Evolutionary conservation across 23 tunicate species (phyloP).

Genomic region (Diplosoma virens): DNA sequence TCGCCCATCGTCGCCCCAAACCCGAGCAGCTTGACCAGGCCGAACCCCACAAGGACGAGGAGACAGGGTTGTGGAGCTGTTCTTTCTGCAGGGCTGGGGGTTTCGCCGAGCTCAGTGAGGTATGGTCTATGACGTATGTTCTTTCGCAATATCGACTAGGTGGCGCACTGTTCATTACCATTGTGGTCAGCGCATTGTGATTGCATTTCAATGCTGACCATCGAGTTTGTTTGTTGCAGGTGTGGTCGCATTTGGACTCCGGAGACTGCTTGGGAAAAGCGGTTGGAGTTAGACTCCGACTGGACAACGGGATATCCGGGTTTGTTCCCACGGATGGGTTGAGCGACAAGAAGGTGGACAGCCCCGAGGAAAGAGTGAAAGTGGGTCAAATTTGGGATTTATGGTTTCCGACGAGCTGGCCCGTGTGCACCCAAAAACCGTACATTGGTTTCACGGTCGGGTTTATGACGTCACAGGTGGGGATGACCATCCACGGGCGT

Average conservation of each 20-base stretch:
- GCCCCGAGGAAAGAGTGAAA: constrained; percentile 85
- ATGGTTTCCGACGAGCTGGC: neutral
- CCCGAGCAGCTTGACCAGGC: constrained; percentile 78
- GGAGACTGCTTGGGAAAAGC: constrained; percentile 90
- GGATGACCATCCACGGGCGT: constrained; percentile 87
- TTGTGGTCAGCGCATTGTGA: too few species aligned
- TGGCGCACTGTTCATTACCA: too few species aligned
- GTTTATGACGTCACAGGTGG: constrained; percentile 39
- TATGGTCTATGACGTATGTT: too few species aligned
- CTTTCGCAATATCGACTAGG: too few species aligned
- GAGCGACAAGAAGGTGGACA: constrained; percentile 70
- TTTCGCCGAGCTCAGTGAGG: constrained; percentile 86
- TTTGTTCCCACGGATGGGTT: constrained; percentile 72
- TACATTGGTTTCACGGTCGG: too few species aligned
- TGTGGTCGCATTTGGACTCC: constrained; percentile 87
- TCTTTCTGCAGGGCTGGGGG: constrained; percentile 70
- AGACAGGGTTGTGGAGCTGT: constrained; percentile 87
- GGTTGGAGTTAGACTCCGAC: constrained; percentile 67
- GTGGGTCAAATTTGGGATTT: constrained; percentile 14
- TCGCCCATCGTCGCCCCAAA: constrained; percentile 73
- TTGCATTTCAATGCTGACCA: too few species aligned
- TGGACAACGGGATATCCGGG: constrained; percentile 82
- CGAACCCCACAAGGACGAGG: constrained; percentile 82
- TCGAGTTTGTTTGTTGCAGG: constrained; percentile 30
- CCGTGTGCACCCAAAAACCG: neutral